These are phyloP conservation scores for Monomorium pharaonis DNA, from an alignment of 1,140 invertebrate species.

Conservation along the genomic window DNA sequence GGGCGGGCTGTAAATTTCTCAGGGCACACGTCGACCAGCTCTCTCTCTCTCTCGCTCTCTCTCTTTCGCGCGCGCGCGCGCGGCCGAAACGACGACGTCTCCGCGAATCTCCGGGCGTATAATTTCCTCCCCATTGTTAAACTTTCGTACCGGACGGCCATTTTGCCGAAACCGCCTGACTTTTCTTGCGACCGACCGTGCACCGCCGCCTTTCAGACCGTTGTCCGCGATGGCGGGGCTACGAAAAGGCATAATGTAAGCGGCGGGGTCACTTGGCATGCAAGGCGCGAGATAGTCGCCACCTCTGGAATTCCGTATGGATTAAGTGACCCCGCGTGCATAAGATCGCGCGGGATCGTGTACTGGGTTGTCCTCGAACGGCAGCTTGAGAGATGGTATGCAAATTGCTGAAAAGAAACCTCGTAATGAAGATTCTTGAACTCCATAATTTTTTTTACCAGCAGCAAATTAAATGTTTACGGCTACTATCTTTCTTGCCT, in stretches of 20 bases:
- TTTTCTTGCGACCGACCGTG: not conserved
- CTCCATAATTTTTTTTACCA: not conserved
- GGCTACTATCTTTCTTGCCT: not conserved
- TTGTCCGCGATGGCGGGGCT: not conserved
- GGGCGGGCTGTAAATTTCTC: slow-evolving; percentile 49
- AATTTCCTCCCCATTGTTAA: slow-evolving; percentile 57
- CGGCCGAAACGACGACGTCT: slow-evolving; percentile 44
- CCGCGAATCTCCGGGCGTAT: slow-evolving; percentile 54
- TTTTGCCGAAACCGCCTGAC: slow-evolving; percentile 58
- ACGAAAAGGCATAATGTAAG: slow-evolving; percentile 60
- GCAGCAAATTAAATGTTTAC: not conserved
- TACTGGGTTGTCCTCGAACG: slow-evolving; percentile 10
- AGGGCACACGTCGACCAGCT: slow-evolving; percentile 34
- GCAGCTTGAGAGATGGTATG: not conserved
- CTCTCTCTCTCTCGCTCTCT: not conserved
- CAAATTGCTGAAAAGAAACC: not conserved
- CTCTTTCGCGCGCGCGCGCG: not conserved
- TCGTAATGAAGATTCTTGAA: not conserved
- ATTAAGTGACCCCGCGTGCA: slow-evolving; percentile 70
- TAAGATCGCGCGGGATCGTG: slow-evolving; percentile 54
- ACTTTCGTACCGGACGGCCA: slow-evolving; percentile 53
- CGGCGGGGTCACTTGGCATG: slow-evolving; percentile 74
- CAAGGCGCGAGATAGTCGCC: slow-evolving; percentile 67
- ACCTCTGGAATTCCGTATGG: slow-evolving; percentile 72
- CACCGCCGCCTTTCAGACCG: slow-evolving; percentile 26